Conservation (phyloP, 2,888 invertebrate species). For the Nymphalis urticae region DNA sequence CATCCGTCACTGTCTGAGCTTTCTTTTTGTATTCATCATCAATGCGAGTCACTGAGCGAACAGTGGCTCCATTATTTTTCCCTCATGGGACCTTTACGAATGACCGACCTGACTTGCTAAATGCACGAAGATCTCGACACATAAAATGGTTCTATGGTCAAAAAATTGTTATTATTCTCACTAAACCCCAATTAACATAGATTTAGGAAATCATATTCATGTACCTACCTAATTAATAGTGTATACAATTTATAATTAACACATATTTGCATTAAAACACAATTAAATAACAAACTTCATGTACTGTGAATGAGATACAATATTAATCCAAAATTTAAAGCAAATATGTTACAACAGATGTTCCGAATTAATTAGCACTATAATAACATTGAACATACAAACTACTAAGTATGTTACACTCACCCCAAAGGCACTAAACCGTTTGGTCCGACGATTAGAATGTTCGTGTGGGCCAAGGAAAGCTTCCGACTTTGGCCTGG, state of each 20-base stretch:
- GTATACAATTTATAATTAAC: slow-evolving; percentile 1
- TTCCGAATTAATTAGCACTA: not conserved
- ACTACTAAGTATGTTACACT: slow-evolving; percentile 60
- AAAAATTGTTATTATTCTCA: not conserved
- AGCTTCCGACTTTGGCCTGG: slow-evolving; percentile 97
- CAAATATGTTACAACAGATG: not conserved
- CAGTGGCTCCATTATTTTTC: slow-evolving; percentile 34
- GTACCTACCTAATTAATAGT: not conserved
- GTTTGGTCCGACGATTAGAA: slow-evolving; percentile 91
- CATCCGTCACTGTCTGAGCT: slow-evolving; percentile 36
- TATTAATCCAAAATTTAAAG: not conserved
- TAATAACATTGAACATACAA: not conserved
- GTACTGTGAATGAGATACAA: not conserved
- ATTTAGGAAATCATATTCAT: not conserved
- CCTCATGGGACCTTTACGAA: slow-evolving; percentile 37
- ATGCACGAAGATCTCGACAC: slow-evolving; percentile 34
- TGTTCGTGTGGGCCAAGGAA: slow-evolving; percentile 89
- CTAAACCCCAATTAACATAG: not conserved
- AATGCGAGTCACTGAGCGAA: slow-evolving; percentile 28
- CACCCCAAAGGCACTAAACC: slow-evolving; percentile 98
- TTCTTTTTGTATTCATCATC: slow-evolving; percentile 33
- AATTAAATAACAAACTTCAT: not conserved
- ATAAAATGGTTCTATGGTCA: slow-evolving; percentile 18
- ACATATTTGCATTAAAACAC: not conserved
- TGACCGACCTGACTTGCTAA: slow-evolving; percentile 39